A percentile compares a stretch with the other conserved stretches of the same genome.
Evolutionary conservation across 2,113 vertebrate species (phyloP).

Genomic region (Alectura lathami): DNA sequence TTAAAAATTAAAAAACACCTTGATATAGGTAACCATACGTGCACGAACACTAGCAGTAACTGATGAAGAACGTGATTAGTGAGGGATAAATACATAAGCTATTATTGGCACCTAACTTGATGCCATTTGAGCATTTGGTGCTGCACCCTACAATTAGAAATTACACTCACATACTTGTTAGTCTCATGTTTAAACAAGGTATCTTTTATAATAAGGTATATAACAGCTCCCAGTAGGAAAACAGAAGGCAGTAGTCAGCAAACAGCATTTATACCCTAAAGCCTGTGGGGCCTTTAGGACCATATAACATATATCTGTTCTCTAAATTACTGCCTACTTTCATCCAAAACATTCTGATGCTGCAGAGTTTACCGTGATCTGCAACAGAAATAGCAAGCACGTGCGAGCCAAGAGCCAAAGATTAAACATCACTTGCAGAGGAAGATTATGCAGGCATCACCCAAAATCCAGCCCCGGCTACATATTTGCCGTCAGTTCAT

Average conservation of each 20-base stretch:
- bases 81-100: neutral
- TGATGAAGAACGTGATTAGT: neutral
- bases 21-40: neutral
- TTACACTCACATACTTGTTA: neutral
- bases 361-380: neutral
- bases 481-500: neutral
- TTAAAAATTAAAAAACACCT: neutral
- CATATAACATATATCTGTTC: constrained; percentile 15
- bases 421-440: neutral
- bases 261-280: neutral
- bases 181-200: constrained; percentile 1
- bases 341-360: neutral
- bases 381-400: neutral
- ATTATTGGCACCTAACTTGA: neutral
- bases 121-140: neutral
- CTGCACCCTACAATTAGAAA: neutral
- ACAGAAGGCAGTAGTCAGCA: neutral
- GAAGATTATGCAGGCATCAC: neutral
- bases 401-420: neutral
- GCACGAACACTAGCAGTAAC: neutral
- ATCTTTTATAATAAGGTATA: neutral
- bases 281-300: constrained; percentile 62
- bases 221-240: neutral
- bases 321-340: neutral
- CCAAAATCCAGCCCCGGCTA: neutral